Percentiles rank a stretch among this genome's conserved stretches.
phyloP scores from a whole-genome alignment of 1,140 invertebrate species.

The Gryon sp. region DNA sequence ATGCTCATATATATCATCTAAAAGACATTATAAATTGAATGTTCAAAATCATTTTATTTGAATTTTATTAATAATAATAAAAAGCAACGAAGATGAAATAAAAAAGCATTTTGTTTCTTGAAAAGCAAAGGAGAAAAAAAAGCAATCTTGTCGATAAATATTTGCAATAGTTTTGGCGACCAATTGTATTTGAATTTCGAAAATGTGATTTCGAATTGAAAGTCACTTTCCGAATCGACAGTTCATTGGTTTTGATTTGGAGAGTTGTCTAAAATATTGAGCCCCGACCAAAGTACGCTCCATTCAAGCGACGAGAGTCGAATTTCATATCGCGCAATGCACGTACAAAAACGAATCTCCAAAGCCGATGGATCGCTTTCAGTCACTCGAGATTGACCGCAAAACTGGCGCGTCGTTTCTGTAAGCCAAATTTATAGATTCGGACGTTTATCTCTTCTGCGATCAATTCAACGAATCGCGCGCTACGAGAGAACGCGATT shows the following conservation, averaged over 20 bases:
- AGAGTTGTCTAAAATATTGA: slow-evolving; percentile 55
- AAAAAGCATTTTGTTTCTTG: too few relatives aligned
- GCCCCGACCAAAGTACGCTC: slow-evolving; percentile 35
- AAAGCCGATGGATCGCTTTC: slow-evolving; percentile 54
- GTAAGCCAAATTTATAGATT: slow-evolving; percentile 45
- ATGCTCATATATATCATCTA: too few relatives aligned
- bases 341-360: slow-evolving; percentile 45
- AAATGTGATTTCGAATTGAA: slow-evolving; percentile 29
- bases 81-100: too few relatives aligned
- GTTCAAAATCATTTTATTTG: too few relatives aligned
- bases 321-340: slow-evolving; percentile 53
- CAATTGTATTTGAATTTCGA: slow-evolving; percentile 4
- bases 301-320: slow-evolving; percentile 45
- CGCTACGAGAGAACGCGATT: slow-evolving; percentile 38
- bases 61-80: too few relatives aligned
- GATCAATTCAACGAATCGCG: slow-evolving; percentile 31
- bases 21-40: too few relatives aligned
- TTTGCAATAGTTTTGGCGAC: too few relatives aligned
- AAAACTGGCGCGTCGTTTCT: slow-evolving; percentile 52
- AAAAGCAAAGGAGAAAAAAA: too few relatives aligned
- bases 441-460: slow-evolving; percentile 36
- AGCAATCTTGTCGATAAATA: too few relatives aligned
- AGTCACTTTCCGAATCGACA: slow-evolving; percentile 42
- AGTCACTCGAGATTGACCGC: slow-evolving; percentile 50
- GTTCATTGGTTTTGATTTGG: slow-evolving; percentile 56